phyloP scores from a whole-genome alignment of 2,797 vertebrate species.

The Poecilia gillii region DNA sequence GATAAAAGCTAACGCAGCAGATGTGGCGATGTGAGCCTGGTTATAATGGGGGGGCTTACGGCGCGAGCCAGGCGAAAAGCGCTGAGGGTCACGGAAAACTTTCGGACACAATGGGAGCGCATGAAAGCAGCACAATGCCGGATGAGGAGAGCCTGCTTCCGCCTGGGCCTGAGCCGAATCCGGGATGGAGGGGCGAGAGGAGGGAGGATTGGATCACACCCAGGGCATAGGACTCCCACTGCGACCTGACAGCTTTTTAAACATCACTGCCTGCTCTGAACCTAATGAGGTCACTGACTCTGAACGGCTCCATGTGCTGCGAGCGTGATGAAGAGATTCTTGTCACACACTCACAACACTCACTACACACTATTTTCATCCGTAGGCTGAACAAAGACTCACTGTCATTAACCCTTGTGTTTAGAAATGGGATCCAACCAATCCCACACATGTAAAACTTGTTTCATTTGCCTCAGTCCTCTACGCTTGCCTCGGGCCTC shows the following conservation, averaged over 20 bases:
- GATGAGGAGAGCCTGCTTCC: constrained; percentile 70
- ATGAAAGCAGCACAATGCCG: constrained; percentile 66
- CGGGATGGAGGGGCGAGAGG: neutral
- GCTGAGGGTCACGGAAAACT: constrained; percentile 78
- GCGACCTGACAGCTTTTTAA: constrained; percentile 65
- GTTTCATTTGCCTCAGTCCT: too few relatives aligned
- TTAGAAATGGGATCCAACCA: too few relatives aligned
- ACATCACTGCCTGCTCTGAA: constrained; percentile 49
- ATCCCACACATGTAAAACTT: too few relatives aligned
- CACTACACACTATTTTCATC: neutral
- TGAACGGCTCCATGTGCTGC: neutral
- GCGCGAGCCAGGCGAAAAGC: constrained; percentile 59
- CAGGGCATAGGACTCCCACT: constrained; percentile 57
- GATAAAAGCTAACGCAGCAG: constrained; percentile 79
- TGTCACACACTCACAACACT: neutral
- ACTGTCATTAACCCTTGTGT: too few relatives aligned
- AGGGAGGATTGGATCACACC: constrained; percentile 44
- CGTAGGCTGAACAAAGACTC: too few relatives aligned
- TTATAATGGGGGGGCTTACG: constrained; percentile 79
- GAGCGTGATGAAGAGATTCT: neutral
- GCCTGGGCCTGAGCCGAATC: neutral
- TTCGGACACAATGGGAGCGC: constrained; percentile 59
- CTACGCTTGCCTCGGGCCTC: too few relatives aligned
- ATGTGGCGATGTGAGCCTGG: constrained; percentile 39
- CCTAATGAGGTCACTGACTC: constrained; percentile 61